Conservation (phyloP, 2,888 invertebrate species). For the Caenorhabditis imperialis region DNA sequence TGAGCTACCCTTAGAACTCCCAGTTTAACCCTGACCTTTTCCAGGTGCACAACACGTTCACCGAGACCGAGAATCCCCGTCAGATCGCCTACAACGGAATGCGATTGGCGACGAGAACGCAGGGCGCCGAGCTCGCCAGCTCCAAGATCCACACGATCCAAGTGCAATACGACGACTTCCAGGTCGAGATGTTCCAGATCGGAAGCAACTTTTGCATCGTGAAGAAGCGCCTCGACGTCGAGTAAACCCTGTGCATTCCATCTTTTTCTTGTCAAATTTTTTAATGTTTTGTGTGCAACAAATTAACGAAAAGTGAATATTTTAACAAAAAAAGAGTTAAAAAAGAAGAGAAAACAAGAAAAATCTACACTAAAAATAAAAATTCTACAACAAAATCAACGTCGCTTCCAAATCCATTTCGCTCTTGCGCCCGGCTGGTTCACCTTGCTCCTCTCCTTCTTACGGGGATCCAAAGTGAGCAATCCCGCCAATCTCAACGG, state of each 20-base stretch:
- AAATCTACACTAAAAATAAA: constrained; percentile 9
- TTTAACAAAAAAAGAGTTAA: constrained; percentile 14
- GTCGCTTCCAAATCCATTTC: constrained; percentile 76
- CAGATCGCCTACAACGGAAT: constrained; percentile 49
- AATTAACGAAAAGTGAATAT: not conserved
- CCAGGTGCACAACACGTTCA: constrained; percentile 45
- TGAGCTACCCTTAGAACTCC: constrained; percentile 9
- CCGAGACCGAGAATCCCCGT: constrained; percentile 34
- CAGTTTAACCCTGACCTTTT: constrained; percentile 8
- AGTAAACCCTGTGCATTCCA: not conserved
- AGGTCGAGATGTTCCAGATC: constrained; percentile 46
- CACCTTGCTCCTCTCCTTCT: constrained; percentile 75
- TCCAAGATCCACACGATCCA: constrained; percentile 34
- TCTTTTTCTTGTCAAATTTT: constrained; percentile 15
- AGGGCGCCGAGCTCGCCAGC: constrained; percentile 28
- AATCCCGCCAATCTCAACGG: constrained; percentile 73
- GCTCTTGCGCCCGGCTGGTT: constrained; percentile 77
- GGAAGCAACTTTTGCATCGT: constrained; percentile 40
- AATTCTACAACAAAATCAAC: constrained; percentile 20
- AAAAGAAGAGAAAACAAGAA: constrained; percentile 18
- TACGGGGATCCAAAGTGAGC: constrained; percentile 73
- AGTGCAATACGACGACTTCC: constrained; percentile 48
- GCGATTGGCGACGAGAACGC: constrained; percentile 41
- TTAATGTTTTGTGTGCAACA: not conserved
- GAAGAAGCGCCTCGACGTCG: constrained; percentile 36